A percentile compares a stretch with the other conserved stretches of the same genome.
Evolutionary conservation across 2,113 vertebrate species (phyloP).

Genomic region (Mus spicilegus): DNA sequence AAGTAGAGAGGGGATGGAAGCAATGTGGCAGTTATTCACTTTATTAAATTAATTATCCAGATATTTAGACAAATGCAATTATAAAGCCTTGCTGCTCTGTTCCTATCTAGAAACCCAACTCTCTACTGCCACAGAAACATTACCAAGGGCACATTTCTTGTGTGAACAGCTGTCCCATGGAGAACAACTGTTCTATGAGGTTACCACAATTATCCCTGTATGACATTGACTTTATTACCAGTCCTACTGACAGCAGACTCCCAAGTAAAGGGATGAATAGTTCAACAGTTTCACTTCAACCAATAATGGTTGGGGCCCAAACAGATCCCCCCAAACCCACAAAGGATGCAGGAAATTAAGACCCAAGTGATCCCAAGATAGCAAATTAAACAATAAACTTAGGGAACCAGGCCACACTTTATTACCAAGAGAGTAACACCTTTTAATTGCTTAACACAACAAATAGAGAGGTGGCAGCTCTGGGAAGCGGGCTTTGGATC

Average conservation of each 20-base stretch:
- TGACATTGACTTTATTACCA: not conserved
- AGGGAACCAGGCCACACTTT: constrained; percentile 43
- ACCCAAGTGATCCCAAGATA: constrained; percentile 11
- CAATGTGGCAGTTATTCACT: not conserved
- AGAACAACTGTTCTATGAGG: not conserved
- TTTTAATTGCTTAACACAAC: constrained; percentile 78
- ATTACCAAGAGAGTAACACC: constrained; percentile 73
- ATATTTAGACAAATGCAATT: not conserved
- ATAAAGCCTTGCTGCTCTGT: not conserved
- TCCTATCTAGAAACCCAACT: not conserved
- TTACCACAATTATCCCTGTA: constrained; percentile 33
- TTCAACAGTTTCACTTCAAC: constrained; percentile 8
- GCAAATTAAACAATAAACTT: constrained; percentile 57
- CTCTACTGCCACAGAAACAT: not conserved
- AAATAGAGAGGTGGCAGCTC: constrained; percentile 67
- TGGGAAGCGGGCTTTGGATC: constrained; percentile 47
- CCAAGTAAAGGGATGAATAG: not conserved
- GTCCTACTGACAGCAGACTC: not conserved
- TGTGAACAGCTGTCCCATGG: not conserved
- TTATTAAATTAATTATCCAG: constrained; percentile 38
- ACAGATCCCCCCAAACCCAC: not conserved
- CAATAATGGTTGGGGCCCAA: constrained; percentile 20
- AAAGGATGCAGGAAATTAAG: constrained; percentile 20
- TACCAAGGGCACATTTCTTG: not conserved
- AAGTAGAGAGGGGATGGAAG: not conserved